Evolutionary conservation across 2,888 invertebrate species (phyloP).

Genomic region (Thera obeliscata): DNA sequence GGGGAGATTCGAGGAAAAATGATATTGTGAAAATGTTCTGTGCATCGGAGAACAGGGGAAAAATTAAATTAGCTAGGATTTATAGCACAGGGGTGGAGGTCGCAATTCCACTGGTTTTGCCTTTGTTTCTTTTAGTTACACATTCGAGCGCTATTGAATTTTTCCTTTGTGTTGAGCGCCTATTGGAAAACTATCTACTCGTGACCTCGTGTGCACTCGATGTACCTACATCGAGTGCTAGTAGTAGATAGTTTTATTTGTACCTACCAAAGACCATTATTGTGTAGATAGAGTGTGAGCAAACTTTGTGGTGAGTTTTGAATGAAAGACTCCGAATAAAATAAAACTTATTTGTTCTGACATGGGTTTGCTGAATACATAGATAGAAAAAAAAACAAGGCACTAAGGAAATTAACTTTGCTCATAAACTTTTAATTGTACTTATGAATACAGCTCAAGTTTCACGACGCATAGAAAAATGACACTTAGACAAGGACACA

Average conservation of each 20-base stretch:
- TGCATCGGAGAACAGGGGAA: slow-evolving; percentile 46
- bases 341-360: too few relatives aligned
- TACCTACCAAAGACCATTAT: neutral
- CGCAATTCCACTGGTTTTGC: slow-evolving; percentile 35
- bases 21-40: slow-evolving; percentile 46
- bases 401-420: too few relatives aligned
- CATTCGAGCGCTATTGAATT: slow-evolving; percentile 29
- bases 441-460: too few relatives aligned
- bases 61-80: slow-evolving; percentile 52
- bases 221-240: neutral
- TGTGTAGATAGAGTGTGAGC: neutral
- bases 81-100: slow-evolving; percentile 37
- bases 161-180: slow-evolving; percentile 27
- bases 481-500: too few relatives aligned
- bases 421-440: too few relatives aligned
- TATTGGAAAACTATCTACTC: slow-evolving; percentile 25
- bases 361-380: too few relatives aligned
- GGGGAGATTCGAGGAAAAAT: slow-evolving; percentile 41
- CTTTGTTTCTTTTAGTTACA: slow-evolving; percentile 37
- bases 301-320: too few relatives aligned
- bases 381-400: too few relatives aligned
- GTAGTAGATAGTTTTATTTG: neutral
- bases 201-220: slow-evolving; percentile 8
- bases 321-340: too few relatives aligned
- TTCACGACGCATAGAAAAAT: too few relatives aligned